phyloP scores from a whole-genome alignment of 1,140 invertebrate species.

The Cecropterus lyciades region DNA sequence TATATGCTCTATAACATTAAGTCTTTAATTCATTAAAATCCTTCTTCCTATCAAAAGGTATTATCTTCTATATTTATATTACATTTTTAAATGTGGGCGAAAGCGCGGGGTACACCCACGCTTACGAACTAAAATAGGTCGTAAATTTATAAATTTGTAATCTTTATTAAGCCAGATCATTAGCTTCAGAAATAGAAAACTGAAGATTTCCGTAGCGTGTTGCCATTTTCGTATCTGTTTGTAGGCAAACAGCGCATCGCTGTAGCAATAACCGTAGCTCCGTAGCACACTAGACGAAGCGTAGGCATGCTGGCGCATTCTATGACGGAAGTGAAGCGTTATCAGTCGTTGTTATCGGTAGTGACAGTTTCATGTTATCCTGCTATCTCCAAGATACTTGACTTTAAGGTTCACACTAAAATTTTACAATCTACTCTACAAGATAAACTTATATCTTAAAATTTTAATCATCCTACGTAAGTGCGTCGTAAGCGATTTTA shows the following conservation, averaged over 20 bases:
- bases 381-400: background rate
- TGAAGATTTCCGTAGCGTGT: background rate
- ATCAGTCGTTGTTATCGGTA: background rate
- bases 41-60: too few species aligned
- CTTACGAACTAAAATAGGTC: too few species aligned
- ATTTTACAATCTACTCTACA: background rate
- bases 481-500: background rate
- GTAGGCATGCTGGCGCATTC: constrained; percentile 1
- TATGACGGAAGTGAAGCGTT: background rate
- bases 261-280: background rate
- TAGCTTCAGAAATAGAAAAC: too few species aligned
- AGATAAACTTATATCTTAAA: too few species aligned
- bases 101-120: too few species aligned
- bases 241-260: background rate
- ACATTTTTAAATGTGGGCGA: too few species aligned
- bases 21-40: too few species aligned
- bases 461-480: too few species aligned
- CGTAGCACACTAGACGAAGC: constrained; percentile 1
- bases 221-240: background rate
- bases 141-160: too few species aligned
- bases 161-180: too few species aligned
- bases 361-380: background rate
- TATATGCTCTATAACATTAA: too few species aligned
- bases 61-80: too few species aligned
- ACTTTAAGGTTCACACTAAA: background rate